Percentiles rank a stretch among this genome's conserved stretches.
These are phyloP conservation scores for Ceratitis capitata DNA, from an alignment of 1,140 invertebrate species.

Conservation along the genomic window DNA sequence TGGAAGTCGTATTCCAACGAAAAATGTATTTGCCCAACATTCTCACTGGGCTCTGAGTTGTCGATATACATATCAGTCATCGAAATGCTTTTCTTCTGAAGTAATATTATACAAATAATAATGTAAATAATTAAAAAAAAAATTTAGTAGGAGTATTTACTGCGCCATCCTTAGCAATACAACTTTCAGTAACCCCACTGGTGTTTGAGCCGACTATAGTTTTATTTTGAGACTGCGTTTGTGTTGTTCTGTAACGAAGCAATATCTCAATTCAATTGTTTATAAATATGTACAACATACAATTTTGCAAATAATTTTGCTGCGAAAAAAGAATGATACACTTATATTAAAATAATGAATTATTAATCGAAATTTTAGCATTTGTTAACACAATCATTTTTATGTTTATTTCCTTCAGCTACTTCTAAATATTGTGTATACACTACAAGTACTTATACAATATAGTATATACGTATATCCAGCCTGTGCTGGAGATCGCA, in stretches of 20 bases:
- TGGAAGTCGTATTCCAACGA: conserved; percentile 95
- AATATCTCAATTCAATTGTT: neutral
- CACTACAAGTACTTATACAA: too few species aligned
- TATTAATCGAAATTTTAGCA: too few species aligned
- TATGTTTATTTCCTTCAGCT: too few species aligned
- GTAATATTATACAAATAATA: too few species aligned
- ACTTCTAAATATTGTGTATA: too few species aligned
- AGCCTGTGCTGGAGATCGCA: too few species aligned
- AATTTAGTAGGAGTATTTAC: conserved; percentile 38
- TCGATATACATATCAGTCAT: conserved; percentile 95
- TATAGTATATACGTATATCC: too few species aligned
- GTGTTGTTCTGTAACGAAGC: neutral
- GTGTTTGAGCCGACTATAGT: conserved; percentile 72
- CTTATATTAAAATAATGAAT: too few species aligned
- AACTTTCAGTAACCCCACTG: conserved; percentile 60
- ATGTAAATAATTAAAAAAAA: neutral
- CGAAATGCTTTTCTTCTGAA: conserved; percentile 90
- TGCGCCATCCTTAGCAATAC: conserved; percentile 53
- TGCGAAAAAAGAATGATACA: too few species aligned
- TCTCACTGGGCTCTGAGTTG: conserved; percentile 88
- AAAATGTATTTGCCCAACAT: conserved; percentile 94
- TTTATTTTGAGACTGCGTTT: conserved; percentile 72
- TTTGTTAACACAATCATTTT: too few species aligned
- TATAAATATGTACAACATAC: too few species aligned
- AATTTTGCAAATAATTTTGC: too few species aligned